These are phyloP conservation scores for Pollenia amentaria DNA, from an alignment of 2,888 invertebrate species.

Conservation along the genomic window DNA sequence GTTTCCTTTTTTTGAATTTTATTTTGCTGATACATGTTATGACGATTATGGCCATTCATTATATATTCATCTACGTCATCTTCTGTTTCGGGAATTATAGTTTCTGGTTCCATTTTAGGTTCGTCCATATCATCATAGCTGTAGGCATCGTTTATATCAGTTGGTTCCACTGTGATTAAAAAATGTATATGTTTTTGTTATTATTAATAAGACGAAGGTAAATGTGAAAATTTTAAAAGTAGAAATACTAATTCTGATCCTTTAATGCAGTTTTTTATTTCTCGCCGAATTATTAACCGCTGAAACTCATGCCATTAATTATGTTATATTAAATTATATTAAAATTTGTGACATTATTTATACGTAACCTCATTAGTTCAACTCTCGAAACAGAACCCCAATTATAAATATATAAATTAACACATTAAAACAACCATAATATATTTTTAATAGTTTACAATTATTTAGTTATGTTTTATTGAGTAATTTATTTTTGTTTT, in stretches of 20 bases:
- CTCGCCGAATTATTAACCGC: too few relatives aligned
- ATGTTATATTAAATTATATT: too few relatives aligned
- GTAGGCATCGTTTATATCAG: slow-evolving; percentile 62
- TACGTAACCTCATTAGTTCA: not conserved
- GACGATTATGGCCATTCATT: not conserved
- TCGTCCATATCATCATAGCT: slow-evolving; percentile 56
- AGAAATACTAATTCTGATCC: too few relatives aligned
- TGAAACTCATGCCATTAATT: too few relatives aligned
- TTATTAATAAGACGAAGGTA: not conserved
- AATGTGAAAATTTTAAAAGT: too few relatives aligned
- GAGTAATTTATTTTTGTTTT: not conserved
- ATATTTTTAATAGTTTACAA: slow-evolving; percentile 34
- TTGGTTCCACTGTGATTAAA: slow-evolving; percentile 59
- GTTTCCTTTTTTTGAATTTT: slow-evolving; percentile 17
- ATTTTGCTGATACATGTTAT: not conserved
- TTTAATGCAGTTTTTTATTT: too few relatives aligned
- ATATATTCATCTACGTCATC: slow-evolving; percentile 32
- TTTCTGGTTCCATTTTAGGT: slow-evolving; percentile 38
- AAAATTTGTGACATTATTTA: too few relatives aligned
- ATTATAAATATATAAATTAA: not conserved
- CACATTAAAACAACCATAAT: not conserved
- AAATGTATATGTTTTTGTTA: not conserved
- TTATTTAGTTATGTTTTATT: slow-evolving; percentile 40
- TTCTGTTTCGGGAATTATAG: slow-evolving; percentile 44
- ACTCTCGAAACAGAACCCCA: slow-evolving; percentile 40